Conservation (phyloP, 2,113 vertebrate species). For the Mus musculus region GRCm39 chr5:88728001-88728500, state of each 20-base stretch:
- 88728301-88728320: not conserved
- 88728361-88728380: conserved; percentile 33
- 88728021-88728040: not conserved
- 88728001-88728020: not conserved
- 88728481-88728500: not conserved
- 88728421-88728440: not conserved
- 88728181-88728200: not conserved
- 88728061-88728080: not conserved
- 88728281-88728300: not conserved
- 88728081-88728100: conserved; percentile 40
- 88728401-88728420: conserved; percentile 23
- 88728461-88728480: not conserved
- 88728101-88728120: conserved; percentile 9
- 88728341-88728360: not conserved
- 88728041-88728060: conserved; percentile 10
- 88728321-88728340: too few species aligned
- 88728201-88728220: not conserved
- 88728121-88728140: not conserved
- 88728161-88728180: not conserved
- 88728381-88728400: not conserved
- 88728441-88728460: too few species aligned
- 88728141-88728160: not conserved
- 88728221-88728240: conserved; percentile 28
- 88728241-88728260: not conserved
- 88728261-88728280: conserved; percentile 37